phyloP scores from a whole-genome alignment of 2,113 vertebrate species.

The Pelvicachromis taeniatus region DNA sequence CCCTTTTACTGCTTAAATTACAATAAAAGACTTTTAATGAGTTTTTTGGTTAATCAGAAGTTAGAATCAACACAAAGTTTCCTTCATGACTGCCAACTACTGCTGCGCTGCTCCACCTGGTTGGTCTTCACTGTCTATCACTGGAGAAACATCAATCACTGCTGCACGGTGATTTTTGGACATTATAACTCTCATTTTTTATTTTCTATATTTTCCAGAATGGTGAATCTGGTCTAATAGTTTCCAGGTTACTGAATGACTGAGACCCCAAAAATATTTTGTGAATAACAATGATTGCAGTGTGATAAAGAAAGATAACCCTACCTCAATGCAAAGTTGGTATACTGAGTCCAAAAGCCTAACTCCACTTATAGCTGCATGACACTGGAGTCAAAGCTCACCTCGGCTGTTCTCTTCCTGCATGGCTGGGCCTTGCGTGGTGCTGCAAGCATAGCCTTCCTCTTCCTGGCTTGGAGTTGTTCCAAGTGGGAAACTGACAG shows the following conservation, averaged over 20 bases:
- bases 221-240: not conserved
- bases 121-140: not conserved
- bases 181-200: not conserved
- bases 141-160: not conserved
- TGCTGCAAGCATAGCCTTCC: constrained; percentile 4
- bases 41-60: not conserved
- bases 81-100: not conserved
- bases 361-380: not conserved
- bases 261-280: not conserved
- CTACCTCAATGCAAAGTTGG: not conserved
- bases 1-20: not conserved
- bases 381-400: not conserved
- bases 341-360: not conserved
- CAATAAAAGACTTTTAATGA: not conserved
- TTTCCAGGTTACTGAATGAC: not conserved
- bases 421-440: not conserved
- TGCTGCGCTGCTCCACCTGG: no score
- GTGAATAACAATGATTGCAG: not conserved
- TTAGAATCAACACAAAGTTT: not conserved
- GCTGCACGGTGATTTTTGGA: not conserved
- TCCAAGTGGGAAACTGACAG: constrained; percentile 56
- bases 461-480: constrained; percentile 48
- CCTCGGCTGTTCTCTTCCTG: constrained; percentile 27
- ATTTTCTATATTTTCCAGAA: not conserved
- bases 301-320: not conserved